Conservation (phyloP, 2,113 vertebrate species). For the Panthera leo region DNA sequence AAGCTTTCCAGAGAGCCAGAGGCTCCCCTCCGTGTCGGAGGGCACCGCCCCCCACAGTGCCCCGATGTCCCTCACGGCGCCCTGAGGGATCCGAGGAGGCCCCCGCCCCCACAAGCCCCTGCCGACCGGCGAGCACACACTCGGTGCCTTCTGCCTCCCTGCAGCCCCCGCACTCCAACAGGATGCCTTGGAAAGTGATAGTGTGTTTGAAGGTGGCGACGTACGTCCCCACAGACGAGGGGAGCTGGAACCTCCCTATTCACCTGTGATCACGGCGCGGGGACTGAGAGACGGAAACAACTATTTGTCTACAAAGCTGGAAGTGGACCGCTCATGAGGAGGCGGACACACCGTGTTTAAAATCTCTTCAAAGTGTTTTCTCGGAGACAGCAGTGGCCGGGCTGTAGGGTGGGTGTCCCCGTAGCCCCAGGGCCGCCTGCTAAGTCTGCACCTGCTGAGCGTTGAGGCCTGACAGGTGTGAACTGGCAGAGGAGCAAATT, state of each 20-base stretch:
- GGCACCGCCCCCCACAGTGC: no score
- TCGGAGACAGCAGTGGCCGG: constrained; percentile 56
- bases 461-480: constrained; percentile 74
- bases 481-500: constrained; percentile 77
- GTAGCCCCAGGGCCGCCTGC: background rate
- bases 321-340: constrained; percentile 36
- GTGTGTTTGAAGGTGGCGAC: background rate
- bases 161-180: accelerated
- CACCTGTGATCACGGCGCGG: background rate
- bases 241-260: background rate
- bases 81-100: background rate
- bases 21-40: accelerated
- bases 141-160: background rate
- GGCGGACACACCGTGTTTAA: constrained; percentile 13
- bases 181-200: accelerated
- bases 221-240: background rate
- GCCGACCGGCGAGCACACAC: accelerated
- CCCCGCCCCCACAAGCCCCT: background rate
- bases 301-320: constrained; percentile 48
- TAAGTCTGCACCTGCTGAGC: constrained; percentile 79
- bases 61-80: background rate
- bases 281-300: constrained; percentile 46
- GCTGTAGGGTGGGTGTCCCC: constrained; percentile 61
- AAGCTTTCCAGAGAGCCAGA: background rate
- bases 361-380: constrained; percentile 28